Percentiles rank a stretch among this genome's conserved stretches.
Conservation (phyloP, 2,888 invertebrate species). For the Sepioteuthis lessoniana region DNA sequence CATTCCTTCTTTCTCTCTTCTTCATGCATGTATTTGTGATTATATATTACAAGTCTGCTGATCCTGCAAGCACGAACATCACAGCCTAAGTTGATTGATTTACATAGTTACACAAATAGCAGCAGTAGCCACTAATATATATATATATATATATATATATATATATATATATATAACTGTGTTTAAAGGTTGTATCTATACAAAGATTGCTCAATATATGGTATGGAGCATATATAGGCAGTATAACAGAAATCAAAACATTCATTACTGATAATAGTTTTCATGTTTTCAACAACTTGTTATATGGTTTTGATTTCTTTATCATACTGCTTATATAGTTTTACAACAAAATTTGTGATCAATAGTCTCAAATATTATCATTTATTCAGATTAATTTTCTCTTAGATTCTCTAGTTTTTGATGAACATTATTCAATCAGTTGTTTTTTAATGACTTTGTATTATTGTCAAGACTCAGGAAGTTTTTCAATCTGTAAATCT, state of each 20-base stretch:
- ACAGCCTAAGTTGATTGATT: neutral
- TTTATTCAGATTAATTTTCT: neutral
- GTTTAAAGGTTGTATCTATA: no score
- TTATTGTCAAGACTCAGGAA: neutral
- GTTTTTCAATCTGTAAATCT: neutral
- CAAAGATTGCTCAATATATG: no score
- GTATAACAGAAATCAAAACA: no score
- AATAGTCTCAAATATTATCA: neutral
- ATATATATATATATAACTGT: neutral
- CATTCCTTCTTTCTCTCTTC: neutral
- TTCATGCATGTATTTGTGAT: neutral
- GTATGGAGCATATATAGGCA: no score
- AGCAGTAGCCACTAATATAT: neutral
- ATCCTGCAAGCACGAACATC: neutral
- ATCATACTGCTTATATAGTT: no score
- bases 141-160: neutral
- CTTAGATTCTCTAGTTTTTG: neutral
- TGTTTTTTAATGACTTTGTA: neutral
- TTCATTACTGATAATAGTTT: no score
- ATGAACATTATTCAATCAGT: neutral
- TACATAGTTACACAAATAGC: neutral
- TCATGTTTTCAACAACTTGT: no score
- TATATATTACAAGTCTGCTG: neutral
- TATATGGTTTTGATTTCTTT: no score
- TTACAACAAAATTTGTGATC: neutral